Conservation (phyloP, 2,888 invertebrate species). For the Napeogenes inachia region DNA sequence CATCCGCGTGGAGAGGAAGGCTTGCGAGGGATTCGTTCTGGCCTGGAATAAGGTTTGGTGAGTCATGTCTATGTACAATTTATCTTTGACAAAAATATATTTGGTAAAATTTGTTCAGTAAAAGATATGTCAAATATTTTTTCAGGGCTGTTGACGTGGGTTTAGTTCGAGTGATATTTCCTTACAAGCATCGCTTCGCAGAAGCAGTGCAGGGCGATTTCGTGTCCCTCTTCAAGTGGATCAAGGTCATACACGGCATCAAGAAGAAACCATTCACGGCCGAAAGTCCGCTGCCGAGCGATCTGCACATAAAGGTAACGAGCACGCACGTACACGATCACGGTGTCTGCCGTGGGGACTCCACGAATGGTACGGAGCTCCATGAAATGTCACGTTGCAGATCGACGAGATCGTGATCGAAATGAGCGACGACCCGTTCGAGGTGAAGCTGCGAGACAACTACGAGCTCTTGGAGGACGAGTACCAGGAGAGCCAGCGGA, state of each 20-base stretch:
- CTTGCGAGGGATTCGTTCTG: slow-evolving; percentile 83
- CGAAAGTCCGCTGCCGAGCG: slow-evolving; percentile 88
- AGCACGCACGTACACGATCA: background rate
- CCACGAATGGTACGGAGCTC: background rate
- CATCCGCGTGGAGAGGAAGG: slow-evolving; percentile 83
- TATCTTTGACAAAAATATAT: too few relatives aligned
- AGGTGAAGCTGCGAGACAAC: slow-evolving; percentile 96
- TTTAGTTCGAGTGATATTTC: slow-evolving; percentile 85
- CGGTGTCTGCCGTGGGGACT: background rate
- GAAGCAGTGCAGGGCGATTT: slow-evolving; percentile 92
- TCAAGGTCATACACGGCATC: slow-evolving; percentile 88
- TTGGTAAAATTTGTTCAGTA: background rate
- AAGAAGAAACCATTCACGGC: slow-evolving; percentile 83
- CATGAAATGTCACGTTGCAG: slow-evolving; percentile 54
- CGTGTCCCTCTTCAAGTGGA: slow-evolving; percentile 95
- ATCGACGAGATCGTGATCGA: slow-evolving; percentile 92
- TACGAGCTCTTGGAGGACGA: slow-evolving; percentile 91
- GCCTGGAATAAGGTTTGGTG: slow-evolving; percentile 86
- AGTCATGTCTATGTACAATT: slow-evolving; percentile 29
- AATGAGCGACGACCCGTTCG: slow-evolving; percentile 98
- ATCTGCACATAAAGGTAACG: slow-evolving; percentile 89
- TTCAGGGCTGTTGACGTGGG: slow-evolving; percentile 78
- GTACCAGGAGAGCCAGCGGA: too few relatives aligned
- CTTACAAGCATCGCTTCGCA: slow-evolving; percentile 91
- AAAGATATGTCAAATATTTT: background rate